phyloP scores from a whole-genome alignment of 2,113 vertebrate species.

The Oncorhynchus kisutch region DNA sequence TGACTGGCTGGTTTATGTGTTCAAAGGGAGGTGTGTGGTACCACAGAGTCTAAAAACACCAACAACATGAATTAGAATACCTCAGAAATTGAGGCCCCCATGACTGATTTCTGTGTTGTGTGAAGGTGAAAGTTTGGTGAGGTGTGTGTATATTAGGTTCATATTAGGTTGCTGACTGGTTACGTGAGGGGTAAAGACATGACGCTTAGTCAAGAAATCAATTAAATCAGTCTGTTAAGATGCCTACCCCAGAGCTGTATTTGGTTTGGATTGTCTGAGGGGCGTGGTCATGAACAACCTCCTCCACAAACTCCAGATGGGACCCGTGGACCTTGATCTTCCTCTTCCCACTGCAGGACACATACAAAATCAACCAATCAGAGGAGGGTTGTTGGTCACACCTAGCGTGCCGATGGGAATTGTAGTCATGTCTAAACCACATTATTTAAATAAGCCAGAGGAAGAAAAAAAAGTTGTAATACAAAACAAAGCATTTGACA shows the following conservation, averaged over 20 bases:
- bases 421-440: too few species aligned
- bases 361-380: constrained; percentile 22
- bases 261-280: background rate
- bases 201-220: background rate
- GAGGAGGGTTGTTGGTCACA: background rate
- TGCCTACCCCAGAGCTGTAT: constrained; percentile 36
- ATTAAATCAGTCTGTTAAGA: background rate
- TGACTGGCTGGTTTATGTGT: background rate
- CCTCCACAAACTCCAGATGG: constrained; percentile 81
- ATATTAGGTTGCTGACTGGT: background rate
- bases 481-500: too few species aligned
- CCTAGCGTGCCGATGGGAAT: too few species aligned
- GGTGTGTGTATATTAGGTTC: background rate
- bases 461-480: too few species aligned
- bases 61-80: background rate
- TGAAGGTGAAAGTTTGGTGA: background rate
- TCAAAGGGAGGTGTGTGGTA: constrained; percentile 37
- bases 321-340: constrained; percentile 74
- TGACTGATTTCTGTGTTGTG: background rate
- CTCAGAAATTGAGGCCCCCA: background rate
- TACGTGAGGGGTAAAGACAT: background rate
- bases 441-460: too few species aligned
- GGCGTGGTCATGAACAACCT: constrained; percentile 26
- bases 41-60: constrained; percentile 44
- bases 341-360: constrained; percentile 81